Conservation (phyloP, 2,888 invertebrate genomes). For the Cheilosia grossa region DNA sequence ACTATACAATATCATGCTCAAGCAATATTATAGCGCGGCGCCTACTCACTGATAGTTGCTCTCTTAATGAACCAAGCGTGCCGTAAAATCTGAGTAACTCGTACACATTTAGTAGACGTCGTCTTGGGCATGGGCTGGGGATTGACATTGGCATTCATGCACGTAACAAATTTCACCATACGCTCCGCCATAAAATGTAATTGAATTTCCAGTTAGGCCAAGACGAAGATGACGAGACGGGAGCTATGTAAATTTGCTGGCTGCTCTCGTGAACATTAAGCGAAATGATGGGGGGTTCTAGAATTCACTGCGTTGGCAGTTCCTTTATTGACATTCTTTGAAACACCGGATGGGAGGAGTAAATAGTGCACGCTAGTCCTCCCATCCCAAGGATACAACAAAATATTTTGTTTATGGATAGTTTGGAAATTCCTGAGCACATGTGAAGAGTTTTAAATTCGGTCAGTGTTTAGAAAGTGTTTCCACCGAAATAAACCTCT, state of each 20-base stretch:
- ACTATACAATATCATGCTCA: constrained; percentile 34
- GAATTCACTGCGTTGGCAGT: constrained; percentile 21
- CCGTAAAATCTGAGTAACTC: constrained; percentile 44
- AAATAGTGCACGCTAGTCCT: background rate
- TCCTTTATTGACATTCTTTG: constrained; percentile 56
- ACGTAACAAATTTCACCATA: constrained; percentile 60
- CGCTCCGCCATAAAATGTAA: constrained; percentile 60
- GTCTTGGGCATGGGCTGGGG: background rate
- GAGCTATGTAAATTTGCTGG: constrained; percentile 46
- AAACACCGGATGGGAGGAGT: background rate
- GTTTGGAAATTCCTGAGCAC: background rate
- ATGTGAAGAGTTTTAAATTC: too few species aligned
- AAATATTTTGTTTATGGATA: background rate
- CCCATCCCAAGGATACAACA: constrained; percentile 1
- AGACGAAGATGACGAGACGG: constrained; percentile 11
- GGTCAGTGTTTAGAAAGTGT: background rate
- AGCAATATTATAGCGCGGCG: constrained; percentile 27
- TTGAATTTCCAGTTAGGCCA: constrained; percentile 65
- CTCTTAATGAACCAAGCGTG: constrained; percentile 20
- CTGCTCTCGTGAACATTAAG: constrained; percentile 22
- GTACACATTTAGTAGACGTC: constrained; percentile 20
- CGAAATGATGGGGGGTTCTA: background rate
- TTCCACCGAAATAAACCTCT: background rate
- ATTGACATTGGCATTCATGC: constrained; percentile 47
- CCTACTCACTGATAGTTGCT: constrained; percentile 32